A percentile compares a stretch with the other conserved stretches of the same genome.
Evolutionary conservation across 1,140 invertebrate species (phyloP).

Genomic region (Potamilus streckersoni): DNA sequence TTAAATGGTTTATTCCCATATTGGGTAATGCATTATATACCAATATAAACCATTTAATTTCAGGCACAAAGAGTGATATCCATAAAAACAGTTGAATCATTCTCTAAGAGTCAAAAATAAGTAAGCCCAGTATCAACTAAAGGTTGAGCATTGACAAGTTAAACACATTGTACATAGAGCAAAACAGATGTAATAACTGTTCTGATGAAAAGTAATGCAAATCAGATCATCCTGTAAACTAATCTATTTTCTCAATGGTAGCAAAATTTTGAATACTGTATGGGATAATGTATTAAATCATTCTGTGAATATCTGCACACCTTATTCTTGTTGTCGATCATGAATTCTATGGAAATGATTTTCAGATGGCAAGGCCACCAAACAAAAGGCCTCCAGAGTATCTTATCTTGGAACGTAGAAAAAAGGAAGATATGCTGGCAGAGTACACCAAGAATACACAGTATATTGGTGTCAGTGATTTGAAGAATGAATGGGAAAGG

Average conservation of each 20-base stretch:
- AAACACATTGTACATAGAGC: no score
- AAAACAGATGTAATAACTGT: neutral
- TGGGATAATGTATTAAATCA: neutral
- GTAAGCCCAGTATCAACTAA: no score
- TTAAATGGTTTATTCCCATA: no score
- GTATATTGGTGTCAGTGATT: conserved; percentile 54
- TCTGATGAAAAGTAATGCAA: neutral
- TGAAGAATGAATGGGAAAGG: conserved; percentile 66
- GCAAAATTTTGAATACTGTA: neutral
- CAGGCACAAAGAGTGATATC: no score
- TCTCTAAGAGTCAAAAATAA: no score
- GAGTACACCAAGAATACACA: conserved; percentile 49
- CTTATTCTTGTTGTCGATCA: conserved; percentile 12
- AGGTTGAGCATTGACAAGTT: no score
- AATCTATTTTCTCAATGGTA: neutral
- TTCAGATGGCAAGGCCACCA: conserved; percentile 57
- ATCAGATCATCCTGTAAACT: neutral
- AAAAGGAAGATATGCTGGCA: conserved; percentile 54
- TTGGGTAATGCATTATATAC: no score
- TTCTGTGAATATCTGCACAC: neutral
- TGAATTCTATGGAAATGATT: neutral
- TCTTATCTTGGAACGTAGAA: conserved; percentile 59
- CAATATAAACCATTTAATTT: no score
- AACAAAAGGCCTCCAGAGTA: conserved; percentile 58
- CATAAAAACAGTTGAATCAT: no score